Evolutionary conservation across 2,113 vertebrate species (phyloP), one percentile per base, ranked within the genome.

Genomic region (Percina caprodes): DNA sequence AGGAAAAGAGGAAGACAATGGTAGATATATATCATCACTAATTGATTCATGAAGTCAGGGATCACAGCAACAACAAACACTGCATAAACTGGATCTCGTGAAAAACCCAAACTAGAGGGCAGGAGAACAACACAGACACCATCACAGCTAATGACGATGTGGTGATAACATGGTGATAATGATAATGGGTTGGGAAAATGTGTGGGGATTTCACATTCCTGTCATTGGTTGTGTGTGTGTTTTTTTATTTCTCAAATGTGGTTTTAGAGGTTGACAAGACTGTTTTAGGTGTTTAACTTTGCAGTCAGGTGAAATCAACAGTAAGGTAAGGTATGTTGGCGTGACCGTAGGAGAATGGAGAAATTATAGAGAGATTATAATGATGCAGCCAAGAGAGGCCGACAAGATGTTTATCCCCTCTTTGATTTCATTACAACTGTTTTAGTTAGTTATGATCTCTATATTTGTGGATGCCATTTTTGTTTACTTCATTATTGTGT

Each of bases 81-180:
- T 46, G 21, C 75, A 42, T 80, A 48, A 73, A 81, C 69, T 61
- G 14, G 39, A 67, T 66, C 35, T 73, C 26, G 16, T 42, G 45
- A 79, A 82, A 83, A 84, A 46, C 69, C 71, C 55, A 77, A 18
- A 39, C 77, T 55, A 10, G 5, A 74, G 23, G 9, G 21, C 14
- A 69, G 61, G 73, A 72, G 83, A 85, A 72, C 77, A 80, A 77
- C 54, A 56, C 82, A 70, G 66, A 51, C 61, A 45, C 77, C 66
- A 62, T 74, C 66, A 69, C 71, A 59, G 88, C 84, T 87, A 90
- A 91, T 88, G 86, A 90, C 77, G 74, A 75, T 49, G 33, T 71
- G 88, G 83, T 87, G 87, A 90, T 87, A 85, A 88, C 83, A 86
- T 78, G 79, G 85, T 86, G 90, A 90, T 89, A 89, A 91, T 85